A percentile compares a stretch with the other conserved stretches of the same genome.
These are phyloP conservation scores for Drosophila arizonae DNA, from an alignment of 1,140 invertebrate genomes.

Conservation along the genomic window DNA sequence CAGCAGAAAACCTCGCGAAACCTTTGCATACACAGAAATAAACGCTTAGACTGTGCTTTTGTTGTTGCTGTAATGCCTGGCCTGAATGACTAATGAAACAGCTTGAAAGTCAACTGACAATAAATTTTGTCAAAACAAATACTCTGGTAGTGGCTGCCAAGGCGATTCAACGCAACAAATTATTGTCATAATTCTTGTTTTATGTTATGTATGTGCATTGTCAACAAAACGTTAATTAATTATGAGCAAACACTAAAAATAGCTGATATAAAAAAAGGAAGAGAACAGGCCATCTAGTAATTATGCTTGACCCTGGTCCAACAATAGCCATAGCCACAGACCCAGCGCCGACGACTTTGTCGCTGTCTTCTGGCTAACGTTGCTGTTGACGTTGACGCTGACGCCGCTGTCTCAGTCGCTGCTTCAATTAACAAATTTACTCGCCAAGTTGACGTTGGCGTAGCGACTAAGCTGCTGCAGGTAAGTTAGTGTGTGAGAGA, in stretches of 20 bases:
- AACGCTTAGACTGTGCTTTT: slow-evolving; percentile 43
- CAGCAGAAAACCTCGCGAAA: slow-evolving; percentile 34
- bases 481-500: slow-evolving; percentile 39
- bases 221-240: slow-evolving; percentile 67
- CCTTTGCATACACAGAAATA: slow-evolving; percentile 39
- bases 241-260: slow-evolving; percentile 74
- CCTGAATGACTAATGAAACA: slow-evolving; percentile 70
- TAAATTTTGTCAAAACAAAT: slow-evolving; percentile 49
- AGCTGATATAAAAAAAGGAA: slow-evolving; percentile 37
- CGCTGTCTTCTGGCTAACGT: slow-evolving; percentile 42
- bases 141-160: slow-evolving; percentile 39
- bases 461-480: slow-evolving; percentile 51
- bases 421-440: slow-evolving; percentile 57
- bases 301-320: slow-evolving; percentile 79
- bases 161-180: slow-evolving; percentile 41
- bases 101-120: slow-evolving; percentile 25
- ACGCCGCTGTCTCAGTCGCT: slow-evolving; percentile 23
- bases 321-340: slow-evolving; percentile 57
- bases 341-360: slow-evolving; percentile 45
- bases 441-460: slow-evolving; percentile 26
- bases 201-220: slow-evolving; percentile 15
- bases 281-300: slow-evolving; percentile 54
- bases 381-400: background rate
- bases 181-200: slow-evolving; percentile 30
- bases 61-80: slow-evolving; percentile 40